Evolutionary conservation across 2,888 invertebrate species (phyloP).

Genomic region (Portevinia maculata): DNA sequence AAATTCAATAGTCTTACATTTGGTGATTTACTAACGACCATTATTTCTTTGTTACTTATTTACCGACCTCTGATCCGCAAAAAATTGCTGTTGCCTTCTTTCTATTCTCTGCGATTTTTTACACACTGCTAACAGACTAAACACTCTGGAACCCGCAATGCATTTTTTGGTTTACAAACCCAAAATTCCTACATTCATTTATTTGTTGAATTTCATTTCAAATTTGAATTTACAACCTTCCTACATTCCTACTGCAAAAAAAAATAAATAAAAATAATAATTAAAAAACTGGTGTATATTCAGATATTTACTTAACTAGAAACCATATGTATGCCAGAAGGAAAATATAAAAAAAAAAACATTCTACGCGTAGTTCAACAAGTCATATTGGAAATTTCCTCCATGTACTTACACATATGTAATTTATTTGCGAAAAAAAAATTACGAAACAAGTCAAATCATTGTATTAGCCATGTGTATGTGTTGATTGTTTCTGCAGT

Average conservation of each 20-base stretch:
- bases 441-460: slow-evolving; percentile 35
- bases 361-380: slow-evolving; percentile 17
- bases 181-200: too few species aligned
- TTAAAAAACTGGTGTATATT: too few species aligned
- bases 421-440: slow-evolving; percentile 6
- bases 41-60: too few species aligned
- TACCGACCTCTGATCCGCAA: too few species aligned
- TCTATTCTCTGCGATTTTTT: too few species aligned
- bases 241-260: neutral
- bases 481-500: slow-evolving; percentile 28
- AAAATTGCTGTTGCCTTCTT: too few species aligned
- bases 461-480: slow-evolving; percentile 4
- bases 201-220: too few species aligned
- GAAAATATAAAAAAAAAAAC: slow-evolving; percentile 17
- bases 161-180: neutral
- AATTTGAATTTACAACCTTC: neutral
- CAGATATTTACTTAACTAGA: neutral
- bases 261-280: too few species aligned
- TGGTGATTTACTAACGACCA: too few species aligned
- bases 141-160: too few species aligned
- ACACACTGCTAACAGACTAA: too few species aligned
- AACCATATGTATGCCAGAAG: slow-evolving; percentile 20
- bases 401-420: neutral
- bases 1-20: too few species aligned
- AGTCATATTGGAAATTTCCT: slow-evolving; percentile 25